Evolutionary conservation across 2,888 invertebrate species (phyloP), one percentile per base, ranked within the genome.

Genomic region (Bimastos eiseni): DNA sequence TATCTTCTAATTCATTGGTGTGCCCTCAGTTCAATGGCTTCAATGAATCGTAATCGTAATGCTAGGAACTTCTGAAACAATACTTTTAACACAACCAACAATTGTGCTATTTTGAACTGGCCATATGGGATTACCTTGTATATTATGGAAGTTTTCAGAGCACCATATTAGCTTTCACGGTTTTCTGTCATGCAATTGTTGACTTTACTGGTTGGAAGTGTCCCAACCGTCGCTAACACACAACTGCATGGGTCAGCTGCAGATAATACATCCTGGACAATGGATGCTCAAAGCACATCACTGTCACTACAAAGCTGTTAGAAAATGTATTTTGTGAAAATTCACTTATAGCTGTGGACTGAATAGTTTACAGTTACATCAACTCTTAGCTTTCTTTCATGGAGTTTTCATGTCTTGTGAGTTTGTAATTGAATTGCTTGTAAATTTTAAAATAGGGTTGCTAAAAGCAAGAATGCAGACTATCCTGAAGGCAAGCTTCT

Each of bases 401-500:
- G n/a, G 30, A 6, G 8, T 41, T 33, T 36, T 49, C 89, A 21
- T 24, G 6, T 86, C 86, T 86, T 15, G 19, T 89, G 86, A 86
- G 34, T 90, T n/a, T 8, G 4, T 70, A 70, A 30, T n/a, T n/a
- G 70, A 86, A 21, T 86, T 37, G 86, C 36, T 86, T 86, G n/a
- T 86, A 37, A 36, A 86, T 86, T 30, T 70, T 70, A 70, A 70
- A 19, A 33, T 93, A 97, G 97, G 94, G 96, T 97, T 55, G 95
- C 96, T 90, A 96, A 96, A 90, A 97, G 97, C 92, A 96, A 96
- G 92, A 96, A 97, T 94, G 93, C 96, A 21, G 95, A 96, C 13
- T 97, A 95, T 94, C 96, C 97, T 0, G 96, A 96, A 34, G 97
- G 97, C 1, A 96, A 96, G 93, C 95, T 96, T 93, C 95, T 97